phyloP scores from a whole-genome alignment of 2,113 vertebrate genomes.

The Sterrhoptilus dennistouni region DNA sequence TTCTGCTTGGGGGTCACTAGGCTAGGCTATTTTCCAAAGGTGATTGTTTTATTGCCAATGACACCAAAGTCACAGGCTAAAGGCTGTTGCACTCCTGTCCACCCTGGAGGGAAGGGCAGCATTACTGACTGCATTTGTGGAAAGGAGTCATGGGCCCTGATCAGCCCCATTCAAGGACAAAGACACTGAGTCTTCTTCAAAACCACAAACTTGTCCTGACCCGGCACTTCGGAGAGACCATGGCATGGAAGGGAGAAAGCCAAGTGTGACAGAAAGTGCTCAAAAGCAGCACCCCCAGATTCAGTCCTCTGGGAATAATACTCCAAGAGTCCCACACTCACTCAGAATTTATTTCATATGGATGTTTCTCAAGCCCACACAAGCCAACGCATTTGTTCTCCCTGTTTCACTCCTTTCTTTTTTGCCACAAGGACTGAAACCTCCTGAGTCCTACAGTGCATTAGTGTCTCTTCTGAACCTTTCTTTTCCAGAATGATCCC shows the following conservation, averaged over 20 bases:
- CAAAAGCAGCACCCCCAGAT: background rate
- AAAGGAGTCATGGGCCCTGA: background rate
- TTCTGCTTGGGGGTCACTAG: background rate
- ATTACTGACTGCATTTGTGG: background rate
- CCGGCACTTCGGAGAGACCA: background rate
- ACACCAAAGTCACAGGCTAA: background rate
- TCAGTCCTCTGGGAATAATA: background rate
- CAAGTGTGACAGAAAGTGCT: fast-evolving
- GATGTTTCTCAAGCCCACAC: conserved; percentile 35
- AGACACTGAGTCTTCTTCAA: background rate
- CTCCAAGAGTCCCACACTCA: background rate
- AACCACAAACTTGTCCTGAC: background rate
- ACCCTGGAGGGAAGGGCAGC: background rate
- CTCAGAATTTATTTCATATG: background rate
- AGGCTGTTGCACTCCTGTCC: background rate
- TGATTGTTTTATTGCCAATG: background rate
- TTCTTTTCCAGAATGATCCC: background rate
- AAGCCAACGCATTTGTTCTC: background rate
- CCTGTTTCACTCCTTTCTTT: background rate
- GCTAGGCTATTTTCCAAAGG: background rate
- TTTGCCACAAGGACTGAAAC: background rate
- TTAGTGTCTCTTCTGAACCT: background rate
- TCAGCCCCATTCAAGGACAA: background rate
- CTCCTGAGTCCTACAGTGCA: fast-evolving
- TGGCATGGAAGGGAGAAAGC: background rate